A percentile compares a stretch with the other conserved stretches of the same genome.
phyloP scores from a whole-genome alignment of 2,888 invertebrate species.

The Fragum fragum region DNA sequence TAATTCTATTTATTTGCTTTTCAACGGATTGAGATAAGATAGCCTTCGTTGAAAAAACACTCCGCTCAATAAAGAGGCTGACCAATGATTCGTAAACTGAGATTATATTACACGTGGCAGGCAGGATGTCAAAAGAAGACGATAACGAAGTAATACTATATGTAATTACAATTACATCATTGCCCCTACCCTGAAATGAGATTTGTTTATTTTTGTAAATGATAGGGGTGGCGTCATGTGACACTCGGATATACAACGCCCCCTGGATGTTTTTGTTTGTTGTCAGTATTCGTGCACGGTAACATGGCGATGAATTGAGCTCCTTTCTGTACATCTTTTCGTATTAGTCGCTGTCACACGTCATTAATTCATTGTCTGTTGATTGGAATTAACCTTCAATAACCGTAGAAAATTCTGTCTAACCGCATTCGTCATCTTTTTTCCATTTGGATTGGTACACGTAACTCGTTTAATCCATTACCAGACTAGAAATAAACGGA shows the following conservation, averaged over 20 bases:
- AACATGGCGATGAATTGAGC: conserved; percentile 26
- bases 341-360: conserved; percentile 25
- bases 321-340: conserved; percentile 19
- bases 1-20: conserved; percentile 68
- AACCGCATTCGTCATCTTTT: not conserved
- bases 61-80: conserved; percentile 22
- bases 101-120: conserved; percentile 23
- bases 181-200: conserved; percentile 20
- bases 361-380: conserved; percentile 18
- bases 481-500: too few relatives aligned
- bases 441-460: not conserved
- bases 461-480: not conserved
- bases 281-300: conserved; percentile 30
- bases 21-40: conserved; percentile 51
- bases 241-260: conserved; percentile 28
- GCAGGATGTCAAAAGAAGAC: conserved; percentile 23
- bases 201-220: conserved; percentile 18
- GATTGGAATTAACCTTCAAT: not conserved
- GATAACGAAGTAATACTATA: conserved; percentile 29
- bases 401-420: not conserved
- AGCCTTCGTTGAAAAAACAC: conserved; percentile 5
- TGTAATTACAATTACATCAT: conserved; percentile 30
- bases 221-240: conserved; percentile 22
- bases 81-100: conserved; percentile 34
- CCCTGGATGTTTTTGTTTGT: conserved; percentile 29